phyloP scores from a whole-genome alignment of 2,797 vertebrate species.

The Helostoma temminkii region DNA sequence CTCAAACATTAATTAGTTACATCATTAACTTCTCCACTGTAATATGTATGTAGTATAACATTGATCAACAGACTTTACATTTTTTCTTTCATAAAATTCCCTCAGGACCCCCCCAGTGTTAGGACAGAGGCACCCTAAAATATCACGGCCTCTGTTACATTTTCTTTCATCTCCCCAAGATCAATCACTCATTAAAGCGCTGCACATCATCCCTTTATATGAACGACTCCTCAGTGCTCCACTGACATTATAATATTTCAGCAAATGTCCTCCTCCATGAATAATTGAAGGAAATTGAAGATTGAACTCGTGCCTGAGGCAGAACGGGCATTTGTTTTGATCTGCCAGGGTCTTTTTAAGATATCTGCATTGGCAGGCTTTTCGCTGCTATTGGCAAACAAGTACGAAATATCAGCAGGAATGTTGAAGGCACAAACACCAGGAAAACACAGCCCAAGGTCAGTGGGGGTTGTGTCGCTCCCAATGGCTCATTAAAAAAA shows the following conservation, averaged over 20 bases:
- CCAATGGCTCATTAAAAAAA: slow-evolving; percentile 53
- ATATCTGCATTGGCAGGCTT: slow-evolving; percentile 60
- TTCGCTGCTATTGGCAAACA: slow-evolving; percentile 60
- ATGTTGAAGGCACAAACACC: slow-evolving; percentile 30
- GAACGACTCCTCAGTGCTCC: slow-evolving; percentile 21
- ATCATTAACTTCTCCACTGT: too few species aligned
- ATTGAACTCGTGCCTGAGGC: slow-evolving; percentile 62
- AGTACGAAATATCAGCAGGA: slow-evolving; percentile 28
- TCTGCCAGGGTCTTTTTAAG: slow-evolving; percentile 69
- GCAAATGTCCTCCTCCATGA: slow-evolving; percentile 60
- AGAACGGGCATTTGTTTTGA: slow-evolving; percentile 70
- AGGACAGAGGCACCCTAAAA: slow-evolving; percentile 1
- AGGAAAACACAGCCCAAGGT: slow-evolving; percentile 45
- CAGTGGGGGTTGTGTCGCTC: slow-evolving; percentile 21
- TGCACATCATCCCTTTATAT: slow-evolving; percentile 20
- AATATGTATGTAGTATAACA: too few species aligned
- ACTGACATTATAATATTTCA: slow-evolving; percentile 50
- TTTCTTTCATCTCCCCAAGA: slow-evolving; percentile 30
- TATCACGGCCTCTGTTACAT: slow-evolving; percentile 10
- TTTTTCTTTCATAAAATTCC: not conserved
- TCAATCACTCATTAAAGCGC: slow-evolving; percentile 54
- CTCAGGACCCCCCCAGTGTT: not conserved
- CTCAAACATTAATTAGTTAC: too few species aligned
- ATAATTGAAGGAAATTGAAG: slow-evolving; percentile 73
- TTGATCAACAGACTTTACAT: too few species aligned